These are phyloP conservation scores for Saccostrea cuccullata DNA, from an alignment of 1,140 invertebrate genomes.

Conservation along the genomic window DNA sequence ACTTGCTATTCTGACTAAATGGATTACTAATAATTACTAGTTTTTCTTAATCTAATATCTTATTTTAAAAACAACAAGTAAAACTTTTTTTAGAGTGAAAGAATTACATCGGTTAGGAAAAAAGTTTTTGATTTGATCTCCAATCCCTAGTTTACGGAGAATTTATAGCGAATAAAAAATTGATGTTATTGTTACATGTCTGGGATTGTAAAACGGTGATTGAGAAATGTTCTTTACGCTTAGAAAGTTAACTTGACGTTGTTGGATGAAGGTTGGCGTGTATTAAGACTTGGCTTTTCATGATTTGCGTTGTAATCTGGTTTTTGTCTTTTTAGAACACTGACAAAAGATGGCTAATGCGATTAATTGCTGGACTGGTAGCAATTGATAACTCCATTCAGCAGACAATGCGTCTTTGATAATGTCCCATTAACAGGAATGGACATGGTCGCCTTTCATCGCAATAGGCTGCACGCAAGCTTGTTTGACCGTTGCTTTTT, in stretches of 20 bases:
- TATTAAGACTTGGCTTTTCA: neutral
- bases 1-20: too few species aligned
- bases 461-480: neutral
- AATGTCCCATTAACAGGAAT: slow-evolving; percentile 18
- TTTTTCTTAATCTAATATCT: too few species aligned
- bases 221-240: neutral
- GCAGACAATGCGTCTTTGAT: neutral
- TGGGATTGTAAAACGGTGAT: neutral
- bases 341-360: slow-evolving; percentile 14
- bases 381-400: slow-evolving; percentile 18
- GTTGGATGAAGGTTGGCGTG: neutral
- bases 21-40: too few species aligned
- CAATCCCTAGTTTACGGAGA: neutral
- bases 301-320: slow-evolving; percentile 10
- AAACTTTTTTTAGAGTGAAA: too few species aligned
- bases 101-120: neutral
- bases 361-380: slow-evolving; percentile 7
- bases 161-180: neutral
- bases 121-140: neutral
- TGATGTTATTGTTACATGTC: neutral
- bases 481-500: neutral
- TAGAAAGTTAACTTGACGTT: neutral
- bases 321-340: neutral
- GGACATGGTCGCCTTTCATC: neutral
- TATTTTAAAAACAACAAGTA: too few species aligned